phyloP scores from a whole-genome alignment of 2,888 invertebrate genomes.

The Cyclophora punctaria region DNA sequence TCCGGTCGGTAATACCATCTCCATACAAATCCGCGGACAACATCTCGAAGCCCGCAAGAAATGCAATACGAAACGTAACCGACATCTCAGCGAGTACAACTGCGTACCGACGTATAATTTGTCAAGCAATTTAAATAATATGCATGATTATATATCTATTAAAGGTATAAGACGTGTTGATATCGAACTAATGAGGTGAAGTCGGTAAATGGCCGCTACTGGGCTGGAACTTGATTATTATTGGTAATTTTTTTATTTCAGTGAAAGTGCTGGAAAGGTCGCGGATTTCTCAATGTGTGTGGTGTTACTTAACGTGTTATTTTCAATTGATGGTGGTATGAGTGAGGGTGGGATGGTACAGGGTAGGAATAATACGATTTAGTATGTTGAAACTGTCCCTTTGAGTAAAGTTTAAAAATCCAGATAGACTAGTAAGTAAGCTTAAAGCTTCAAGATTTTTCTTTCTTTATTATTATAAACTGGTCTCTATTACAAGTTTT shows the following conservation, averaged over 20 bases:
- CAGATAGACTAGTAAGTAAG: no score
- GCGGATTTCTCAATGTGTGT: constrained; percentile 10
- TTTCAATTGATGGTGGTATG: no score
- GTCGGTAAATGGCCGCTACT: constrained; percentile 27
- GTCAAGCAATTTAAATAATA: constrained; percentile 73
- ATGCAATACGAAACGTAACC: constrained; percentile 61
- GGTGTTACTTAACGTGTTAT: neutral
- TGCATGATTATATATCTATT: constrained; percentile 72
- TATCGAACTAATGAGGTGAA: constrained; percentile 65
- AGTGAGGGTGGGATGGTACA: no score
- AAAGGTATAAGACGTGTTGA: constrained; percentile 66
- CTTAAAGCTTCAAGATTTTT: no score
- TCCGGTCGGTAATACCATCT: constrained; percentile 26
- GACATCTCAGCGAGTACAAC: constrained; percentile 62
- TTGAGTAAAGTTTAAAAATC: no score
- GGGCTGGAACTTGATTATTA: constrained; percentile 30
- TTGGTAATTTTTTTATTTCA: constrained; percentile 28
- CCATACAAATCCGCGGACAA: constrained; percentile 28
- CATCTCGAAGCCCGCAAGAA: constrained; percentile 51
- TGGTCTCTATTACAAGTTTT: no score
- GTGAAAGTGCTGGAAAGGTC: constrained; percentile 40
- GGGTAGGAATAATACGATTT: no score
- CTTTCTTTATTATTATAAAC: no score
- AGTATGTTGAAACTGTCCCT: no score
- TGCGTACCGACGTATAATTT: constrained; percentile 66